Percentiles rank a stretch among this genome's conserved stretches.
Conservation (phyloP, 1,140 invertebrate species). For the Samia ricini region DNA sequence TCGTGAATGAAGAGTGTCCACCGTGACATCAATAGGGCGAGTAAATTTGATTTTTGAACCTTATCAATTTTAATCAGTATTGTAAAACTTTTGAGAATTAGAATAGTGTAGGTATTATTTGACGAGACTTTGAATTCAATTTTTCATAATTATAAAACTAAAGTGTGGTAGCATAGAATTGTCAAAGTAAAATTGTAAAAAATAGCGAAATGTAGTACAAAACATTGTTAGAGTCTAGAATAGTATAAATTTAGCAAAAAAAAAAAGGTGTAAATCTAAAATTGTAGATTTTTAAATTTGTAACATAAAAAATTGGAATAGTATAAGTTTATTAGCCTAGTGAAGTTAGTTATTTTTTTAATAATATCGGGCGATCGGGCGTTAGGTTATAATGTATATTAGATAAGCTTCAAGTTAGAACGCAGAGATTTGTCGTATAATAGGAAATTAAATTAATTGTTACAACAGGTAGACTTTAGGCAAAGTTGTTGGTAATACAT, state of each 20-base stretch:
- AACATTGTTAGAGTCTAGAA: slow-evolving; percentile 51
- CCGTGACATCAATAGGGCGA: slow-evolving; percentile 65
- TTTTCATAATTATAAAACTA: slow-evolving; percentile 43
- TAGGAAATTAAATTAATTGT: slow-evolving; percentile 20
- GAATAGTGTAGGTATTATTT: slow-evolving; percentile 56
- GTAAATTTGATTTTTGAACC: slow-evolving; percentile 69
- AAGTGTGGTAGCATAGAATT: slow-evolving; percentile 61
- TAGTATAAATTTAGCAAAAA: slow-evolving; percentile 41
- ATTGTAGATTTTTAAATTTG: slow-evolving; percentile 52
- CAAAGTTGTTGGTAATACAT: slow-evolving; percentile 48
- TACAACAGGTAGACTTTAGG: slow-evolving; percentile 39
- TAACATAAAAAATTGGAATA: slow-evolving; percentile 47
- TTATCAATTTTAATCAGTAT: slow-evolving; percentile 62
- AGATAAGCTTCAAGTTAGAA: slow-evolving; percentile 50
- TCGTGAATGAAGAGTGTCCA: slow-evolving; percentile 56
- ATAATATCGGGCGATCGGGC: slow-evolving; percentile 54
- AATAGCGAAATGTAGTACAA: slow-evolving; percentile 46
- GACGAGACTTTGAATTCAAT: background rate
- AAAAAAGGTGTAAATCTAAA: slow-evolving; percentile 20
- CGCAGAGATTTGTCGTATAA: slow-evolving; percentile 23
- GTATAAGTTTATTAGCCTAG: slow-evolving; percentile 59
- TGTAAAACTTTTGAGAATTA: slow-evolving; percentile 56
- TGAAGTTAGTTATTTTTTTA: slow-evolving; percentile 45
- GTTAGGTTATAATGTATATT: slow-evolving; percentile 45
- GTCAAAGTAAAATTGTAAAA: slow-evolving; percentile 34